These are phyloP conservation scores for Aldrovandia affinis DNA, from an alignment of 2,797 vertebrate genomes.

Conservation along the genomic window DNA sequence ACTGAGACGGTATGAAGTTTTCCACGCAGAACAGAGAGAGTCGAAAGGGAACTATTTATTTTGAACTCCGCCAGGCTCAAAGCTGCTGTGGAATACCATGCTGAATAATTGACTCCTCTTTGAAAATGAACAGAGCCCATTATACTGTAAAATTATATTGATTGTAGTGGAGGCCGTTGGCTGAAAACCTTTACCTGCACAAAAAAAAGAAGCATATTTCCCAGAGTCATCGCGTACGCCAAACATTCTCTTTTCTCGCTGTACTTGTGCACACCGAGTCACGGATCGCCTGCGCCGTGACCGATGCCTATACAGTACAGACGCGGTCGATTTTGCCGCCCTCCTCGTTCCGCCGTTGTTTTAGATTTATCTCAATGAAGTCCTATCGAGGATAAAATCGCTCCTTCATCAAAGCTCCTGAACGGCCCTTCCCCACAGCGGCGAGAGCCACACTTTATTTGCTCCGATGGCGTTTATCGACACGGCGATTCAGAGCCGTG, in stretches of 20 bases:
- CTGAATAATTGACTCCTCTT: constrained; percentile 29
- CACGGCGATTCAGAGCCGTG: background rate
- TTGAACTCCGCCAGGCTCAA: constrained; percentile 47
- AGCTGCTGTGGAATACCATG: constrained; percentile 46
- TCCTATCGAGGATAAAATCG: background rate
- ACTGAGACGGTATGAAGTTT: constrained; percentile 57
- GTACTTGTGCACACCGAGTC: background rate
- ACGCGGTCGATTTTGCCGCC: constrained; percentile 8
- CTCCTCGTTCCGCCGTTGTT: background rate
- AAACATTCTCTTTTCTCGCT: constrained; percentile 21
- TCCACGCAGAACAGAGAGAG: constrained; percentile 40
- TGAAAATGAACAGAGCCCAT: constrained; percentile 28
- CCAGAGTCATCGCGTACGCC: constrained; percentile 24
- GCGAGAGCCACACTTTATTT: background rate
- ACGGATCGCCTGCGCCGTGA: constrained; percentile 26
- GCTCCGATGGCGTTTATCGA: background rate
- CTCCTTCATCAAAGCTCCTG: background rate
- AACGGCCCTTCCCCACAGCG: background rate
- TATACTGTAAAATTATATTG: constrained; percentile 45
- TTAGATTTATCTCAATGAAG: background rate
- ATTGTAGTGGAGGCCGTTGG: constrained; percentile 34
- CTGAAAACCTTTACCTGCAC: constrained; percentile 40
- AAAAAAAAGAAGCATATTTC: constrained; percentile 25
- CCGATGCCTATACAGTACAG: constrained; percentile 27
- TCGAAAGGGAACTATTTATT: constrained; percentile 46